Base-by-base conservation (phyloP, 2,113 vertebrate species). In the Tyto alba region DNA sequence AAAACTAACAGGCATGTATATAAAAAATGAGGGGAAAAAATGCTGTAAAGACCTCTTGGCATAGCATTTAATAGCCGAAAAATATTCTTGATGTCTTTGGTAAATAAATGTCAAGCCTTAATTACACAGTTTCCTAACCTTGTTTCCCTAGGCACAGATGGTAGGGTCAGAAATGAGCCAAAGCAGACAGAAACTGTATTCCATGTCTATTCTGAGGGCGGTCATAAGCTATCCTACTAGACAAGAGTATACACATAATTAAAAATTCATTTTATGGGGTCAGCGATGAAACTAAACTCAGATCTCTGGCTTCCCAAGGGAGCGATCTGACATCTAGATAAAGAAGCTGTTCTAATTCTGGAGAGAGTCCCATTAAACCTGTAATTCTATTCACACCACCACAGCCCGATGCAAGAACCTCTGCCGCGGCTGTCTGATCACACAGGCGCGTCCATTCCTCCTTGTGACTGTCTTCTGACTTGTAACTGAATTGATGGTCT, bases 211-310 rank as follows among this genome's bases (percentile, higher is more conserved):
- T 97, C 77, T 87, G 89, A 96, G 85, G 82, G 90, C 88, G 93
- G 95, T 94, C 89, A 80, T 82, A 94, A 95, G 81, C 87, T 85
- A 91, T 78, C 66, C 56, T 95, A 82, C 79, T 47, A 96, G 78
- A 95, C 72, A 93, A 57, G 89, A 95, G 48, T 74, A 81, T 75
- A 96, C 91, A 96, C 92, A 96, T 89, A 96, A 96, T 97, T 96
- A 97, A 97, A 97, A 95, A 97, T 97, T 96, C 91, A 97, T 95
- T 95, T 94, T 87, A 91, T 71, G 79, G 93, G 92, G 95, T 96
- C 93, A 96, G 67, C 50, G 82, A 96, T 94, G 88, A 90, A 96
- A 92, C 76, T 74, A 52, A 95, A 85, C 62, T 90, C 76, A 4
- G 82, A 85, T 94, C 81, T 84, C 43, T 36, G 43, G 12, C 87